Evolutionary conservation across 2,113 vertebrate genomes (phyloP), one percentile per base, ranked within the genome.

Genomic region (Eptesicus fuscus): DNA sequence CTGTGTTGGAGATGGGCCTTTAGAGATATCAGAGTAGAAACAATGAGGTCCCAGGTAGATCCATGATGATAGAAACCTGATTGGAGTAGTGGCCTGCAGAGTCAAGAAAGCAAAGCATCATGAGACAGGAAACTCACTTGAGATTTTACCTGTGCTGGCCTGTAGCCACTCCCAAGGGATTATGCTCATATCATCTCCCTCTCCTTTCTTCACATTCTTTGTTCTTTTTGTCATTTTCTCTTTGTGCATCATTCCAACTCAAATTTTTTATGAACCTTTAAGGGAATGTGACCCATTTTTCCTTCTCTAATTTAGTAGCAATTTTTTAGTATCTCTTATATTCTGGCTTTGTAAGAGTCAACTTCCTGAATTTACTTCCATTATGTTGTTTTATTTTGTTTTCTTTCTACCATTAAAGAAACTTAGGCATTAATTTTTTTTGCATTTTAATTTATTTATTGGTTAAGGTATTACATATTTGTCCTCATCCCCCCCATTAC

Each of bases 371-470:
- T 94, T 84, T 49, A 61, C 32, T 94, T 95, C 61, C 20, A 30
- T 90, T 94, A 88, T 69, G 79, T 83, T 88, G 89, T 14, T 94
- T 96, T 93, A 32, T 94, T 91, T 96, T 93, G 37, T 94, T 93
- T 93, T 59, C 47, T 84, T 96, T 88, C 51, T 61, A 61, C 35
- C 37, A 69, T 4, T 84, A 23, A 83, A 88, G 74, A 93, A 80
- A 92, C 61, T 22, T 67, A 83, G 32, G 32, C 32, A 91, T 85
- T 95, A 88, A 69, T 79, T 90, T 94, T 86, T 51, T 51, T 16
- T 49, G 4, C 14, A 51, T 51, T 51, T 51, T 51, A 49, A 49
- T 17, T 47, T 47, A 6, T 47, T 10, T 47, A 47, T 47, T 47
- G 9, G 44, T 47, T 47, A 47, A 47, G 44, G 44, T 12, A 47